phyloP scores from a whole-genome alignment of 2,797 vertebrate species.

The Yasuhikotakia modesta region DNA sequence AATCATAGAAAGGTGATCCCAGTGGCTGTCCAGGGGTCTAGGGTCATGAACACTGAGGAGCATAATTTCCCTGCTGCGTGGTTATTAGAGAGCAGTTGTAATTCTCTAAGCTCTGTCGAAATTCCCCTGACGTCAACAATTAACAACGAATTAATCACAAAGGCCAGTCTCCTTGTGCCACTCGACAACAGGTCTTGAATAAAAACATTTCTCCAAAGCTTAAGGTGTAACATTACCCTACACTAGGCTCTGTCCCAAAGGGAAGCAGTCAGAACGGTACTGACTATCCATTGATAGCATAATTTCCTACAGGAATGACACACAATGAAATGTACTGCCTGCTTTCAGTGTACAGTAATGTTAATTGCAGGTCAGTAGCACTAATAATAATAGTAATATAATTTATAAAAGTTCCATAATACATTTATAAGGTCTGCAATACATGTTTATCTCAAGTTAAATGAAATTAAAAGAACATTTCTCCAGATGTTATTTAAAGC shows the following conservation, averaged over 20 bases:
- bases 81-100: conserved; percentile 57
- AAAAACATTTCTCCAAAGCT: conserved; percentile 51
- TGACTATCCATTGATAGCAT: no score
- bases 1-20: conserved; percentile 59
- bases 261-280: conserved; percentile 14
- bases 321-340: no score
- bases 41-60: conserved; percentile 38
- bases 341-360: no score
- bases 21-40: conserved; percentile 36
- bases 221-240: conserved; percentile 4
- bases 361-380: no score
- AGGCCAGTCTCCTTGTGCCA: conserved; percentile 51
- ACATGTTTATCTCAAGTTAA: no score
- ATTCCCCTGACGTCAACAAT: conserved; percentile 30
- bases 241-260: conserved; percentile 25
- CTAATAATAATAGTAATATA: no score
- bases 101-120: conserved; percentile 44
- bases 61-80: conserved; percentile 43
- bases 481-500: no score
- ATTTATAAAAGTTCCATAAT: no score
- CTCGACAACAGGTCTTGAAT: conserved; percentile 52
- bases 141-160: conserved; percentile 58
- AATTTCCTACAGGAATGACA: not conserved
- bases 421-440: no score
- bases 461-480: no score